Base-by-base conservation (phyloP, 2,888 invertebrate species). In the Drosophila robusta region DNA sequence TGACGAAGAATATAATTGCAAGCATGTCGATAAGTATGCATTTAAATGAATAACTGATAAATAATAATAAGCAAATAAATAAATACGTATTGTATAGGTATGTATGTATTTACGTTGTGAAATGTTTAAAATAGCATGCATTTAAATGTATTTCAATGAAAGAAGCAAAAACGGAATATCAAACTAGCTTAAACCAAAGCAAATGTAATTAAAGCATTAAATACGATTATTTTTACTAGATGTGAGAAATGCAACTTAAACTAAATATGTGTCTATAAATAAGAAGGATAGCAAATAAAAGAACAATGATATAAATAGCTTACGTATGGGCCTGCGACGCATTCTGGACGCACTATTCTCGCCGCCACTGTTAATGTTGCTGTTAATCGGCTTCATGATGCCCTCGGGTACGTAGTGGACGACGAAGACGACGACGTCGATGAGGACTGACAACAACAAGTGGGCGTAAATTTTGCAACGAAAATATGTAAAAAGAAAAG, bases 271-370 rank as follows among this genome's bases (percentile, higher is more conserved):
- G 42, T 64, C 64, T 75, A 75, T 44, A 62, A 74, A 75, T 74
- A 74, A 61, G 36, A 50, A 36, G 55, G 29, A 57, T 49, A 41
- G 54, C 42, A 65, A 52, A 60, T 63, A 61, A 74, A 55, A 32
- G 47, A 64, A 56, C 45, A 47, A 46, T 56, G 60, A 67, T 84
- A 72, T 64, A 80, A 87, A 82, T 84, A 76, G 79, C 90, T 90
- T 90, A 90, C 90, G 79, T 77, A 77, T 87, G 71, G 79, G 80
- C 75, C 90, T 83, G 77, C 90, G 89, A 39, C 90, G 89, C 78
- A 87, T 68, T 70, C 60, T 82, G 75, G 87, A 68, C 50, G 66
- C 80, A 84, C 78, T 87, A 80, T 80, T 73, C 51, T 82, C 71
- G 85, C 71, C 85, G 68, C 75, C 70, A 84, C 75, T 84, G 82